Percentiles rank a stretch among this genome's conserved stretches.
These are phyloP conservation scores for Drosophila nigromelanica DNA, from an alignment of 1,140 invertebrate genomes.

Conservation along the genomic window DNA sequence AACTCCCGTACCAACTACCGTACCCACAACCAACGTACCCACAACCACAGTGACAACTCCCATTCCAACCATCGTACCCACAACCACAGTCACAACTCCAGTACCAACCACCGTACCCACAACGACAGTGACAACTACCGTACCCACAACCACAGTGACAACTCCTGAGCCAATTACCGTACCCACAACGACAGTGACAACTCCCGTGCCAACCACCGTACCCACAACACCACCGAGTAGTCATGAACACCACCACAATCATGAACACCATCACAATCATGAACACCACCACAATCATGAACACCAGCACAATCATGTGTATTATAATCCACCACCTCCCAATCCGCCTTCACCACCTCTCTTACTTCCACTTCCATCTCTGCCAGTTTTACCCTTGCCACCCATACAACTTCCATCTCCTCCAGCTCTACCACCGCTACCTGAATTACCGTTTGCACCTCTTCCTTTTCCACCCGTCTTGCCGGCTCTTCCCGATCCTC, in stretches of 20 bases:
- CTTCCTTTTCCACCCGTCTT: not conserved
- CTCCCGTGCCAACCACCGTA: no score
- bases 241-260: not conserved
- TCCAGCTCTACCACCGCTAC: no score
- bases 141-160: no score
- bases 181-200: no score
- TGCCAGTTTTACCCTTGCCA: not conserved
- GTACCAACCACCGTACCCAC: no score
- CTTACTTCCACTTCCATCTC: not conserved
- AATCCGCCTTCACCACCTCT: not conserved
- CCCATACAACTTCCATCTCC: not conserved
- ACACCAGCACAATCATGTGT: not conserved
- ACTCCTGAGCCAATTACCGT: no score
- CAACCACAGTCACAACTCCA: no score
- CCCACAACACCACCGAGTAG: not conserved
- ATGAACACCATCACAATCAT: not conserved
- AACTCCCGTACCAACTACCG: not conserved
- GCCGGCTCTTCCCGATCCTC: not conserved
- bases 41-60: no score
- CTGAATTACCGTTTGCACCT: not conserved
- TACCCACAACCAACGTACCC: no score
- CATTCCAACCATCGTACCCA: no score
- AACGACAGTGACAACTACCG: no score
- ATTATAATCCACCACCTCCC: not conserved
- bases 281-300: not conserved